Base-by-base conservation (phyloP, 2,113 vertebrate genomes). In the Spheniscus mendiculus region DNA sequence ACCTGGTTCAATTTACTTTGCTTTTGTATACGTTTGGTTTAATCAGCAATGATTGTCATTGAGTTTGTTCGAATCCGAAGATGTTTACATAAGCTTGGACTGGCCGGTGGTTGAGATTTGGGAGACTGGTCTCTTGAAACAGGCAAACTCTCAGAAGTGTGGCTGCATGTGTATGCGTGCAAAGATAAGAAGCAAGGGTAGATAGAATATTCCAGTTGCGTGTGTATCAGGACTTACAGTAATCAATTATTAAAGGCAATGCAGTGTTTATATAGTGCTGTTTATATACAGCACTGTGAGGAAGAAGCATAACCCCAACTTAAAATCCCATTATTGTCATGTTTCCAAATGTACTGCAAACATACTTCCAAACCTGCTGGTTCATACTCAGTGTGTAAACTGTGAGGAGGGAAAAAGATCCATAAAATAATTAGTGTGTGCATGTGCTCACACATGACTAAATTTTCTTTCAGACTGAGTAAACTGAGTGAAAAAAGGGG, bases 1-100 rank as follows among this genome's bases (percentile, higher is more conserved):
- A 91, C 70, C 83, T 76, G 70, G 73, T 95, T 90, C 93, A 94
- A 22, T 97, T 97, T 96, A 59, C 91, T 95, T 95, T 96, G 65
- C 83, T 42, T 94, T 96, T 96, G 70, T 96, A n/a, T 65, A 42
- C 16, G 2, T 91, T 80, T 34, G 42, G 50, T 93, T 95, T 96
- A 93, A 97, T 95, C 89, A 44, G 74, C 71, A 38, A 15, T 83
- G 89, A 90, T 96, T 96, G 79, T 77, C 65, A 82, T 50, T 80
- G 85, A 79, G 62, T 73, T 95, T 93, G 83, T 86, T 97, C 1
- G 10, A 91, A 83, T 91, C 55, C 27, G 36, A 40, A 80, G 63
- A 12, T 78, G 87, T 87, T 96, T 96, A 93, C 82, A 63, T 83
- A 93, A 91, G 89, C 89, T 77, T 55, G 66, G 29, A 32, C 59